These are phyloP conservation scores for Melanotaenia boesemani DNA, from an alignment of 2,797 vertebrate species.

Conservation along the genomic window DNA sequence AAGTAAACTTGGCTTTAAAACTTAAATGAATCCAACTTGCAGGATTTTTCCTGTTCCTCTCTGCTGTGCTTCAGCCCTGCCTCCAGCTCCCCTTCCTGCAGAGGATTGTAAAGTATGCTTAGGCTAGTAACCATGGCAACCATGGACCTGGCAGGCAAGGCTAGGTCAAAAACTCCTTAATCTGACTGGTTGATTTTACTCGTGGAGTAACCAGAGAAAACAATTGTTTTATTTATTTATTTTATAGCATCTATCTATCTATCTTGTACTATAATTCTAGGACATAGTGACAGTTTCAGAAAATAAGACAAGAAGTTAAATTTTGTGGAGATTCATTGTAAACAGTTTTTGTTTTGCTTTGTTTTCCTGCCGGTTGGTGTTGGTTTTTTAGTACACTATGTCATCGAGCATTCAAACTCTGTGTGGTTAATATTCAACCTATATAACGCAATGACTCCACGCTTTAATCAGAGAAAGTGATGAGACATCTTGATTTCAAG, in stretches of 20 bases:
- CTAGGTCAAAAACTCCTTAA: not conserved
- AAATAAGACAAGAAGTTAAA: not conserved
- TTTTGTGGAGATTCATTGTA: not conserved
- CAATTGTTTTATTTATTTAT: too few relatives aligned
- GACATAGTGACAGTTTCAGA: too few relatives aligned
- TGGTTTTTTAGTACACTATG: conserved; percentile 38
- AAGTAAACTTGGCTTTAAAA: not conserved
- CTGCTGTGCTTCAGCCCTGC: not conserved
- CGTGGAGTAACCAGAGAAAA: not conserved
- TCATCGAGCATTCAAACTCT: conserved; percentile 25
- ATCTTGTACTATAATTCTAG: too few relatives aligned
- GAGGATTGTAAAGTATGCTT: too few relatives aligned
- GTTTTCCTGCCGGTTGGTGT: not conserved
- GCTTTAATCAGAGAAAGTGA: conserved; percentile 33
- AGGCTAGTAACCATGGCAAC: not conserved
- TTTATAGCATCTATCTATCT: too few relatives aligned
- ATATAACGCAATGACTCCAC: not conserved
- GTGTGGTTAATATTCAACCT: conserved; percentile 69
- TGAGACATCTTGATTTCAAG: conserved; percentile 8
- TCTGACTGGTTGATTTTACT: not conserved
- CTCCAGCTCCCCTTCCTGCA: not conserved
- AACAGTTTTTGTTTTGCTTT: conserved; percentile 8
- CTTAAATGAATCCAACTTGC: not conserved
- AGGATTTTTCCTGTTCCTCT: not conserved
- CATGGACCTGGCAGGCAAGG: not conserved